These are phyloP conservation scores for Magallana ariakensis DNA, from an alignment of 1,140 invertebrate genomes.

Conservation along the genomic window DNA sequence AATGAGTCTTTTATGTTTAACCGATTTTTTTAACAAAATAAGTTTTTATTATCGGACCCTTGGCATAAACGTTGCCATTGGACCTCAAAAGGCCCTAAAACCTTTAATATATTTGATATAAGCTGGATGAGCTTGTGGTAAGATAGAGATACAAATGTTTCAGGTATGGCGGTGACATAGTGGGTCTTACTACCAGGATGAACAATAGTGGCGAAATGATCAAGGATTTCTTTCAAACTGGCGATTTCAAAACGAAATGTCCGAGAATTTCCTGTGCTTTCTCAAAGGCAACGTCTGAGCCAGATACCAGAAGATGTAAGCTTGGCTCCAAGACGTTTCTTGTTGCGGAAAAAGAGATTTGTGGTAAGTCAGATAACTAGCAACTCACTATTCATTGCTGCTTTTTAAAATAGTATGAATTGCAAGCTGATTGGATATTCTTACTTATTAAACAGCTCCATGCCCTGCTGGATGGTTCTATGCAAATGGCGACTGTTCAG, in stretches of 20 bases:
- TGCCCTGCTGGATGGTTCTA: background rate
- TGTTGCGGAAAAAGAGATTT: background rate
- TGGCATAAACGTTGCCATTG: too few species aligned
- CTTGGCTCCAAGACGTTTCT: background rate
- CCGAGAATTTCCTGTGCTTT: background rate
- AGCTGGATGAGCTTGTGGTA: background rate
- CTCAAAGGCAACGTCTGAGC: background rate
- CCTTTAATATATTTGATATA: background rate
- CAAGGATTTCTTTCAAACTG: background rate
- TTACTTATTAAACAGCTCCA: background rate
- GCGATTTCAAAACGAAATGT: slow-evolving; percentile 3
- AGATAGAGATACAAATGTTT: background rate
- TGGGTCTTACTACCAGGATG: background rate
- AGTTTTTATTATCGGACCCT: background rate
- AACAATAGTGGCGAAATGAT: background rate
- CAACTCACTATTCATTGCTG: background rate
- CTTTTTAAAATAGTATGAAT: background rate
- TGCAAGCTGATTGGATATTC: background rate
- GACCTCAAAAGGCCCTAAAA: background rate
- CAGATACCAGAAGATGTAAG: background rate
- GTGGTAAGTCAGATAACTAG: background rate
- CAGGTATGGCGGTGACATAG: background rate
- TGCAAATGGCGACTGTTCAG: background rate
- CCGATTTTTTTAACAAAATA: background rate
- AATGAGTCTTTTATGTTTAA: background rate